Base-by-base conservation (phyloP, 2,113 vertebrate genomes). In the Abramis brama region DNA sequence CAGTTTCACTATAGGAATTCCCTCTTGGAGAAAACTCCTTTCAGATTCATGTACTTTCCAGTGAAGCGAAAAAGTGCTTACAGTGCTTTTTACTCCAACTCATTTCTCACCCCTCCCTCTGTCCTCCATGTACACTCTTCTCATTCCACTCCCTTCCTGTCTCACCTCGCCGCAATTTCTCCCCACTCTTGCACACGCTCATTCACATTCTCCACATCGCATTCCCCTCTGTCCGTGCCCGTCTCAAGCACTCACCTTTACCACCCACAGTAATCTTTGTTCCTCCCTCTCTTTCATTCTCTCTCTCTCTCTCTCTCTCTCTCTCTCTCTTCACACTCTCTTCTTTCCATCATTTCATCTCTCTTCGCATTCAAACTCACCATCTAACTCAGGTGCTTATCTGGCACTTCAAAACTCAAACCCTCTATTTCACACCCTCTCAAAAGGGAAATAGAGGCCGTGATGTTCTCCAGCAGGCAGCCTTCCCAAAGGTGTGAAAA, bases 41-140 rank as follows among this genome's bases (percentile, higher is more conserved):
- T 68, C 64, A 27, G 6, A 36, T 75, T 19, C 11, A 64, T 43
- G 80, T 71, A 71, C 57, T 83, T 87, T 83, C 73, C 59, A 83
- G 82, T 59, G 39, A 83, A 39, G 57, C 19, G 27, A 73, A 70
- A 87, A 89, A 82, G 81, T 79, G 82, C 87, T 89, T 68, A 84
- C 19, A 13, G 21, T 82, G 88, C 87, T 88, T 74, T 87, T 86
- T 60, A 52, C 75, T 39, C 45, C 39, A 57, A 79, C 57, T 62
- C 85, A 78, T 77, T 27, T 13, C 52, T 79, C 64, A 79, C 25
- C 21, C 81, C 39, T 70, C 17, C 11, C 25, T 50, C 75, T 43
- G 23, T 80, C 75, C 52, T 74, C 85, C 39, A 82, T 15, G 11
- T 64, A 60, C 79, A 52, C 85, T 84, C 47, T 73, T 80, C 50